Evolutionary conservation across 2,113 vertebrate genomes (phyloP), one percentile per base, ranked within the genome.

Genomic region (Coptodon bakossiorum): DNA sequence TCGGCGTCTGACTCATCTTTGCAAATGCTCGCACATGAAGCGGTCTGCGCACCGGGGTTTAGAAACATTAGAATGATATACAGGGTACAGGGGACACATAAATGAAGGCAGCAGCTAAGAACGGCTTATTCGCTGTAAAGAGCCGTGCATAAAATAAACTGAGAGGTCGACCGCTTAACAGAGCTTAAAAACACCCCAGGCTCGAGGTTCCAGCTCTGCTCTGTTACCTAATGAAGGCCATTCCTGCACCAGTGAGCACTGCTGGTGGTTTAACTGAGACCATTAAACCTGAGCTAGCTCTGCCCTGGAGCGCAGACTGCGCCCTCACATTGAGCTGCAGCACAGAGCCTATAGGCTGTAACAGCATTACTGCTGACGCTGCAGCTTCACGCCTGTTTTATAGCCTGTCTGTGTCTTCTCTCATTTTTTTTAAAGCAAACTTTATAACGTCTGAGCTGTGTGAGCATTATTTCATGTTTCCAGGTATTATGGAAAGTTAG

Each of bases 211-310:
- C 86, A 88, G 89, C 86, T 83, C 86, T 54, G 82, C 81, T 88
- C 71, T 19, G 87, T 88, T 83, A 89, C 88, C 86, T 94, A 92
- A 94, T 94, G 93, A 94, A 91, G 88, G 82, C 85, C 91, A 85
- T 95, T 87, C 91, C 91, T 85, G 93, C 91, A 88, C 85, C 86
- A 89, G 57, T 79, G 89, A 87, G 63, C 90, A 56, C 91, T 53
- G 86, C 91, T 52, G 82, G 90, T 94, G 88, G 89, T 93, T 94
- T 94, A 93, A 93, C 78, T 90, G 90, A 90, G 88, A 87, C 84
- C 91, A 92, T 94, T 94, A 95, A 95, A 93, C 88, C 82, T 63
- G 76, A 90, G 88, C 83, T 84, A 80, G 88, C 84, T 91, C 79
- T 94, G 86, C 92, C 91, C 89, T 10, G 82, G 89, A 91, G 94